Percentiles rank a stretch among this genome's conserved stretches.
Conservation (phyloP, 2,888 invertebrate species). For the Choreutis nemorana region DNA sequence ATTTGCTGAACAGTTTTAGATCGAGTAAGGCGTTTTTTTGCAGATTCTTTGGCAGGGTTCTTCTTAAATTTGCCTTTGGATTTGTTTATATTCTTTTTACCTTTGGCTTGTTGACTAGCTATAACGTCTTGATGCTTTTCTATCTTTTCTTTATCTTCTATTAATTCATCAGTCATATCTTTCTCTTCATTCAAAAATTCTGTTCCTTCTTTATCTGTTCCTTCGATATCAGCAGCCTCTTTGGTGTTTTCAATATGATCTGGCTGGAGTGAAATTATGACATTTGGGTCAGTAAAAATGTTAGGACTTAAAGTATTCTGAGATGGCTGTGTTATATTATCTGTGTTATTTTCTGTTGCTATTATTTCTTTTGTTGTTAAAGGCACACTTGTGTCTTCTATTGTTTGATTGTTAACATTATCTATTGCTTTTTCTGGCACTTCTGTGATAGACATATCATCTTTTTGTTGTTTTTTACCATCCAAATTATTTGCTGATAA, state of each 20-base stretch:
- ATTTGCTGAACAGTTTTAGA: constrained; percentile 17
- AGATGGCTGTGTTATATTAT: too few relatives aligned
- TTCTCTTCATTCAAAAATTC: constrained; percentile 5
- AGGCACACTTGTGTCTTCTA: constrained; percentile 9
- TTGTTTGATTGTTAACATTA: constrained; percentile 1
- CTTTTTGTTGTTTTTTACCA: constrained; percentile 3
- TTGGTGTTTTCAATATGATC: neutral
- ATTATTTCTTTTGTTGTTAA: too few relatives aligned
- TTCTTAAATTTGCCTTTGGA: constrained; percentile 15
- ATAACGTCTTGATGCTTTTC: constrained; percentile 10
- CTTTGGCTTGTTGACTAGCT: constrained; percentile 8
- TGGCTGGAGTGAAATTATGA: too few relatives aligned
- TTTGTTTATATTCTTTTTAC: constrained; percentile 12
- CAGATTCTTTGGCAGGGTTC: constrained; percentile 3
- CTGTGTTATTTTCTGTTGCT: too few relatives aligned
- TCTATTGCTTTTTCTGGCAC: constrained; percentile 3
- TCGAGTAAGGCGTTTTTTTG: constrained; percentile 21
- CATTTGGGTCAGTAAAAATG: too few relatives aligned
- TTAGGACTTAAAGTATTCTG: too few relatives aligned
- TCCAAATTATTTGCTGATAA: too few relatives aligned
- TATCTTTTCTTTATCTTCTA: constrained; percentile 6
- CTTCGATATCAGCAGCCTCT: neutral
- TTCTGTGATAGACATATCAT: neutral
- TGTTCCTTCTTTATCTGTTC: constrained; percentile 4
- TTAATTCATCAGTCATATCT: constrained; percentile 1